Evolutionary conservation across 1,140 invertebrate species (phyloP).

Genomic region (Calosoma granatense): DNA sequence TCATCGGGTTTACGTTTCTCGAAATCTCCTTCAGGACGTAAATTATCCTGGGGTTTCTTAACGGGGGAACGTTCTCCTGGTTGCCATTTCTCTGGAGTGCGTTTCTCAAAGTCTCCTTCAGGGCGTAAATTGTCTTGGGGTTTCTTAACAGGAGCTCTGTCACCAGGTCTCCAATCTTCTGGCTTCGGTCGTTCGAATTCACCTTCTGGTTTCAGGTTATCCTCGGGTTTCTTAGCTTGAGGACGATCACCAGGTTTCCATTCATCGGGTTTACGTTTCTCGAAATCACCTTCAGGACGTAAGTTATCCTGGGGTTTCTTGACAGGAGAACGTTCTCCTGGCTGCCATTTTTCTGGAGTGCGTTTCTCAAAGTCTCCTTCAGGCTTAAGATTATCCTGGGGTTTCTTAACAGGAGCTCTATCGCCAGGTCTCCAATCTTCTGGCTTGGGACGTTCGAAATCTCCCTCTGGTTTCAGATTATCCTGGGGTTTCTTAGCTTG

Average conservation of each 20-base stretch:
- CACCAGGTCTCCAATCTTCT: constrained; percentile 38
- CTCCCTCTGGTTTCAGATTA: constrained; percentile 44
- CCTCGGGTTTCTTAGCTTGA: constrained; percentile 37
- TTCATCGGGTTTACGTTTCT: constrained; percentile 26
- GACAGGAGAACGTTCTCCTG: constrained; percentile 38
- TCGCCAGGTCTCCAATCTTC: constrained; percentile 33
- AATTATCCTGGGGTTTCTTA: constrained; percentile 39
- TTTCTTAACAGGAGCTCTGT: constrained; percentile 37
- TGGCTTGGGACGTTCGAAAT: constrained; percentile 35
- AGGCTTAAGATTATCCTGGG: constrained; percentile 40
- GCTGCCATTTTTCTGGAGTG: constrained; percentile 31
- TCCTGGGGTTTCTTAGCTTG: constrained; percentile 41
- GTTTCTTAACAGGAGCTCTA: constrained; percentile 35
- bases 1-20: constrained; percentile 31
- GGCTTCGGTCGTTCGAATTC: constrained; percentile 30
- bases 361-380: constrained; percentile 49
- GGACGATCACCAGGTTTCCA: constrained; percentile 28
- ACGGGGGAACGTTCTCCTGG: constrained; percentile 32
- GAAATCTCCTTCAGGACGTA: constrained; percentile 44
- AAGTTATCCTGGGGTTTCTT: constrained; percentile 47
- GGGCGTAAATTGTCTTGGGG: constrained; percentile 46
- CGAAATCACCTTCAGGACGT: constrained; percentile 44
- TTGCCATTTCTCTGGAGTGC: constrained; percentile 11
- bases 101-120: constrained; percentile 35
- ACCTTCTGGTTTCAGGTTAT: constrained; percentile 41